phyloP scores from a whole-genome alignment of 2,113 vertebrate genomes.

The Oncorhynchus kisutch region DNA sequence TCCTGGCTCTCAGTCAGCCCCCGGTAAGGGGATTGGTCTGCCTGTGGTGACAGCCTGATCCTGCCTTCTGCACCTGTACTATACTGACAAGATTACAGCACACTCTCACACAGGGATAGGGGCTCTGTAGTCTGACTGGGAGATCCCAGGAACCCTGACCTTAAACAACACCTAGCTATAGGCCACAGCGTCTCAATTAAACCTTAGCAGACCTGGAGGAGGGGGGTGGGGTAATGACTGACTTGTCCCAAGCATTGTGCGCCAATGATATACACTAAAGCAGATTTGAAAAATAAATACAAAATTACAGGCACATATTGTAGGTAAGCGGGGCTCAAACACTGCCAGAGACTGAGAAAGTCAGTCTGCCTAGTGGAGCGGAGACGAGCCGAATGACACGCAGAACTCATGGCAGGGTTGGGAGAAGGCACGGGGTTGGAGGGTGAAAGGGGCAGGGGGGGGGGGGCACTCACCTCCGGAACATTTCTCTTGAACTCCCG shows the following conservation, averaged over 20 bases:
- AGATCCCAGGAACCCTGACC: constrained; percentile 6
- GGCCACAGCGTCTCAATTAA: constrained; percentile 21
- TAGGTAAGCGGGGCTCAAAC: constrained; percentile 5
- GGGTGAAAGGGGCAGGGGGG: no score
- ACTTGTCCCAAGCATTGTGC: constrained; percentile 5
- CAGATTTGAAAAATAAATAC: constrained; percentile 37
- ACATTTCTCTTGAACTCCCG: constrained; percentile 95
- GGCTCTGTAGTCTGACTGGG: background rate
- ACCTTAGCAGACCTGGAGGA: constrained; percentile 37
- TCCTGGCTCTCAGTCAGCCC: constrained; percentile 49
- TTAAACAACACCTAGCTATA: constrained; percentile 12
- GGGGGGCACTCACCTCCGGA: constrained; percentile 84
- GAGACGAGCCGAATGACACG: background rate
- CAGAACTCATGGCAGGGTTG: background rate
- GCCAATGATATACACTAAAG: constrained; percentile 28
- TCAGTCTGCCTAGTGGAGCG: constrained; percentile 33
- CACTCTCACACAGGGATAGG: background rate
- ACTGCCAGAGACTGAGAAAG: constrained; percentile 16
- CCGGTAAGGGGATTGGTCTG: constrained; percentile 70
- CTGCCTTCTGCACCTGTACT: constrained; percentile 65
- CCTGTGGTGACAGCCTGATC: constrained; percentile 67
- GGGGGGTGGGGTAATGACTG: background rate
- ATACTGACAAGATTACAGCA: constrained; percentile 62
- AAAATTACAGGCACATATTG: constrained; percentile 24
- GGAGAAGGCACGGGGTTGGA: constrained; percentile 31